A percentile compares a stretch with the other conserved stretches of the same genome.
These are phyloP conservation scores for Panagrolaimus sp. DNA, from an alignment of 1,140 invertebrate genomes.

Conservation along the genomic window DNA sequence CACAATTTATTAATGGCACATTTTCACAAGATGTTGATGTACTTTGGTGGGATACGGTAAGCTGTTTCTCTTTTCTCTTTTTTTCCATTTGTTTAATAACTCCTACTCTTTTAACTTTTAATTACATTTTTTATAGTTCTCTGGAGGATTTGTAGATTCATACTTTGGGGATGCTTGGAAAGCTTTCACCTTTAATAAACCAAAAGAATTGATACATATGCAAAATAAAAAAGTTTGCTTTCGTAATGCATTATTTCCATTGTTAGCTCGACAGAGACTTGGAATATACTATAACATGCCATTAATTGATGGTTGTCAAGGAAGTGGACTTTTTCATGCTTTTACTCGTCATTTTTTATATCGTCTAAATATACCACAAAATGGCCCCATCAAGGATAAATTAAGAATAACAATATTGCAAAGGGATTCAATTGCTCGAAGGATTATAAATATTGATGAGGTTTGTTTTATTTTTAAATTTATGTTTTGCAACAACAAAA, in stretches of 20 bases:
- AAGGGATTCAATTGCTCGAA: conserved; percentile 60
- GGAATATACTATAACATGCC: conserved; percentile 96
- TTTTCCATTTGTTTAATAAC: not conserved
- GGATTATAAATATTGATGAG: conserved; percentile 20
- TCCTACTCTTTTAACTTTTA: conserved; percentile 5
- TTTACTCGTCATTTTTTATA: conserved; percentile 86
- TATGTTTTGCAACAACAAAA: not conserved
- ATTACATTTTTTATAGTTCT: conserved; percentile 58
- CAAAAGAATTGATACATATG: conserved; percentile 76
- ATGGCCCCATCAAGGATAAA: conserved; percentile 63
- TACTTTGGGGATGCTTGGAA: conserved; percentile 75
- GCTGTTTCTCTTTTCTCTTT: conserved; percentile 16
- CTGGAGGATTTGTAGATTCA: conserved; percentile 59
- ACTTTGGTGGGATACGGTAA: conserved; percentile 83
- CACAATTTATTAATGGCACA: conserved; percentile 79
- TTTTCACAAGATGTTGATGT: conserved; percentile 81
- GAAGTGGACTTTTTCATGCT: conserved; percentile 83
- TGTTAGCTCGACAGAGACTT: conserved; percentile 92
- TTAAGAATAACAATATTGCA: conserved; percentile 74
- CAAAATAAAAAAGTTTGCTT: conserved; percentile 80
- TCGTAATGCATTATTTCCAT: conserved; percentile 79
- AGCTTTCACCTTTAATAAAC: conserved; percentile 76
- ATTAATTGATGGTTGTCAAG: conserved; percentile 84
- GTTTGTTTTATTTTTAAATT: conserved; percentile 9
- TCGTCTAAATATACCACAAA: conserved; percentile 68